Base-by-base conservation (phyloP, 2,888 invertebrate species). In the Tubulanus polymorphus region DNA sequence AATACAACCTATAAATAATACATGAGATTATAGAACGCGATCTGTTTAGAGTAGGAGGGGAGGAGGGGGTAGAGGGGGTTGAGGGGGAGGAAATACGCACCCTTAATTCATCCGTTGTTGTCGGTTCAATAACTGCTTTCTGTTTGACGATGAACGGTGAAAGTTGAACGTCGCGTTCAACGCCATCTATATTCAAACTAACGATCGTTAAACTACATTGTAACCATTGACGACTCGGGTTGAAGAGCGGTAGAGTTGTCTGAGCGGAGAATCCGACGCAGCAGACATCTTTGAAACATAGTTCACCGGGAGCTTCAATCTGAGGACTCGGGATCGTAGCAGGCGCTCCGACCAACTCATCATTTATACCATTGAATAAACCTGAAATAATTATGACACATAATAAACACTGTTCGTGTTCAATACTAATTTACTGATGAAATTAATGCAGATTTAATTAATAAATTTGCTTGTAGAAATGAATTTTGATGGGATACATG, bases 1-100 rank as follows among this genome's bases (percentile, higher is more conserved):
- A 74, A 74, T 28, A 71, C 65, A 48, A 73, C 67, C 73, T 72
- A 57, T n/a, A n/a, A n/a, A n/a, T n/a, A n/a, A n/a, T n/a, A n/a
- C n/a, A n/a, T n/a, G n/a, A n/a, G n/a, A n/a, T n/a, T n/a, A n/a
- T n/a, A n/a, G n/a, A n/a, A n/a, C n/a, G n/a, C n/a, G n/a, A n/a
- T n/a, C n/a, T n/a, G n/a, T n/a, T n/a, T n/a, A n/a, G n/a, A n/a
- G n/a, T n/a, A n/a, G n/a, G n/a, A n/a, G n/a, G n/a, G n/a, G n/a
- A n/a, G n/a, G n/a, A n/a, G n/a, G n/a, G n/a, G n/a, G n/a, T n/a
- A n/a, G n/a, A n/a, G n/a, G n/a, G n/a, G n/a, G n/a, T n/a, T n/a
- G n/a, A n/a, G n/a, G n/a, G n/a, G n/a, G n/a, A n/a, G 10, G 20
- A 35, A 10, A 48, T 6, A 53, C 66, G 59, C 57, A 72, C 72